Percentiles rank a stretch among this genome's conserved stretches.
Conservation (phyloP, 2,113 vertebrate genomes). For the Sinocyclocheilus anshuiensis region DNA sequence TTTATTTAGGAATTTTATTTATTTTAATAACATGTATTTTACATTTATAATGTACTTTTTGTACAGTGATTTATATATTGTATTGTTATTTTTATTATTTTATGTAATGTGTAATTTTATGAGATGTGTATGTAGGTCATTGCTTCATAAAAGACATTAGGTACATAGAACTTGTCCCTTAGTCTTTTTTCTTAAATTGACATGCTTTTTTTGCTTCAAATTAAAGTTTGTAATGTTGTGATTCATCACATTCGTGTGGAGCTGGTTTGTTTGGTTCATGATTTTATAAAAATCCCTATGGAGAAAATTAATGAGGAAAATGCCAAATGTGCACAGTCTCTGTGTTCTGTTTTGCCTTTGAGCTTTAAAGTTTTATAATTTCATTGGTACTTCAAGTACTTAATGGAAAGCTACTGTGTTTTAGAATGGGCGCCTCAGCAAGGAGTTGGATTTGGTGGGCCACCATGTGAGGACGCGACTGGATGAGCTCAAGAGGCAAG, state of each 20-base stretch:
- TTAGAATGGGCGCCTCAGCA: constrained; percentile 88
- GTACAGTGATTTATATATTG: no score
- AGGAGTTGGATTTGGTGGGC: constrained; percentile 88
- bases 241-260: not conserved
- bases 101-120: not conserved
- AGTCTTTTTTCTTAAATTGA: no score
- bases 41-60: not conserved
- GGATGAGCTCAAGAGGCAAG: constrained; percentile 91
- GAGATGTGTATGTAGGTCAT: not conserved
- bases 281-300: not conserved
- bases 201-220: no score
- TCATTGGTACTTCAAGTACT: not conserved
- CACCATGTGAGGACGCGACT: constrained; percentile 87
- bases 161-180: not conserved
- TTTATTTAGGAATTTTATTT: no score
- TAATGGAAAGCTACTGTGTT: not conserved
- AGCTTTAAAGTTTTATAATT: not conserved
- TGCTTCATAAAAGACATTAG: not conserved
- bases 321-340: no score
- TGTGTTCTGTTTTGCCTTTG: not conserved
- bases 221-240: not conserved
- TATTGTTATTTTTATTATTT: not conserved
- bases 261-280: not conserved
- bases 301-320: not conserved
- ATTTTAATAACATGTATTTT: not conserved